phyloP scores from a whole-genome alignment of 2,888 invertebrate genomes.

The Pecten maximus region DNA sequence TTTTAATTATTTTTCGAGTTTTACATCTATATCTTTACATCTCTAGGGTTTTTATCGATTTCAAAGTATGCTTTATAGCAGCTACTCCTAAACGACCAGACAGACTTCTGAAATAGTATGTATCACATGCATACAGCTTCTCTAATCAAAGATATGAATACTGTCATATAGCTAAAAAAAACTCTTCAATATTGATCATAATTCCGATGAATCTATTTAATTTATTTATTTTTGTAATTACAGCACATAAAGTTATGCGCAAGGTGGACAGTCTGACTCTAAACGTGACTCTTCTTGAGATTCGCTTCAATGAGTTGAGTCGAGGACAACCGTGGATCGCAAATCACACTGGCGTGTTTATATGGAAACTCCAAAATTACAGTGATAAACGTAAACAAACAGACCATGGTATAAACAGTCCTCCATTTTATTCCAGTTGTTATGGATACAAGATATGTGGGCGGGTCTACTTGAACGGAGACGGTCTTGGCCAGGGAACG shows the following conservation, averaged over 20 bases:
- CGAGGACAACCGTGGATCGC: not conserved
- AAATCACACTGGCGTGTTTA: not conserved
- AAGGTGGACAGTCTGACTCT: not conserved
- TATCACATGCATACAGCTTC: no score
- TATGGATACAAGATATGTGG: not conserved
- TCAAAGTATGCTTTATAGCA: no score
- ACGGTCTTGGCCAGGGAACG: not conserved
- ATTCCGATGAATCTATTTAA: no score
- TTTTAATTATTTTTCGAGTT: no score
- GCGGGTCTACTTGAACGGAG: not conserved
- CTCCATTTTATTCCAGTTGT: not conserved
- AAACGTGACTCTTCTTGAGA: not conserved
- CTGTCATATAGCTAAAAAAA: no score
- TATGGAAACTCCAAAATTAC: not conserved
- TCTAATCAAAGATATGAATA: no score
- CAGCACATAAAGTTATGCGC: not conserved
- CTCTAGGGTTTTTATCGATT: no score
- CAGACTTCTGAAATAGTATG: no score
- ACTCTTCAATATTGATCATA: no score
- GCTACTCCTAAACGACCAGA: no score
- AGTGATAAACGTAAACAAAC: not conserved
- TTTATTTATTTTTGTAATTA: not conserved
- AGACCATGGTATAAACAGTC: not conserved
- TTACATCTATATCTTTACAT: no score
- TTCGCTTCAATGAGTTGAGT: not conserved